Evolutionary conservation across 1,140 invertebrate genomes (phyloP), one percentile per base, ranked within the genome.

Genomic region (Leptopilina boulardi): DNA sequence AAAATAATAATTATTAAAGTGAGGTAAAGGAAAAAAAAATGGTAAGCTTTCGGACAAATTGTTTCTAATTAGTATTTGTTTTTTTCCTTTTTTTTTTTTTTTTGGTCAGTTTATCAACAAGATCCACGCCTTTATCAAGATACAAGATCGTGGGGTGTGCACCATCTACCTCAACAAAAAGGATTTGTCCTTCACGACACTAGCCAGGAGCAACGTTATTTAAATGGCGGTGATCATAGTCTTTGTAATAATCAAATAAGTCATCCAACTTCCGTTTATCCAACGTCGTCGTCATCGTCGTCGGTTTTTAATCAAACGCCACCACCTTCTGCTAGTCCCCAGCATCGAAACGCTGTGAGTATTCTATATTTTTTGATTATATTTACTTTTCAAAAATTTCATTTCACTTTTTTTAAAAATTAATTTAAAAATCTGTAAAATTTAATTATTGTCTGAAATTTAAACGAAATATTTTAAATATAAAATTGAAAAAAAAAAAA

Each of bases 331-430:
- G 88, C 90, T 90, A 88, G 90, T 92, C 87, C 89, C 71, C 90
- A 91, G 85, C 90, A 91, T 85, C 90, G 89, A 77, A 91, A 88
- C 82, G 86, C 89, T 80, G 90, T 91, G 79, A 89, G 87, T 88
- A 73, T 75, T 76, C 13, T 47, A 74, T 54, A 38, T 44, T 44
- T n/a, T 44, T 15, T 51, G 4, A n/a, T n/a, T 47, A 47, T 18
- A 15, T 44, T 2, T 15, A 44, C 11, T 44, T 44, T 44, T n/a
- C n/a, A n/a, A n/a, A n/a, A 13, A 10, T 13, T 44, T 13, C 15
- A 42, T 42, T 42, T 44, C 15, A 1, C 34, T 44, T 44, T 44
- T 15, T 44, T 44, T 42, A 11, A 11, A 11, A 15, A 15, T 44
- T 15, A 44, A 10, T 44, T 44, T 44, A n/a, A n/a, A n/a, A n/a